These are phyloP conservation scores for Lithobates pipiens DNA, from an alignment of 2,797 vertebrate genomes.

Conservation along the genomic window DNA sequence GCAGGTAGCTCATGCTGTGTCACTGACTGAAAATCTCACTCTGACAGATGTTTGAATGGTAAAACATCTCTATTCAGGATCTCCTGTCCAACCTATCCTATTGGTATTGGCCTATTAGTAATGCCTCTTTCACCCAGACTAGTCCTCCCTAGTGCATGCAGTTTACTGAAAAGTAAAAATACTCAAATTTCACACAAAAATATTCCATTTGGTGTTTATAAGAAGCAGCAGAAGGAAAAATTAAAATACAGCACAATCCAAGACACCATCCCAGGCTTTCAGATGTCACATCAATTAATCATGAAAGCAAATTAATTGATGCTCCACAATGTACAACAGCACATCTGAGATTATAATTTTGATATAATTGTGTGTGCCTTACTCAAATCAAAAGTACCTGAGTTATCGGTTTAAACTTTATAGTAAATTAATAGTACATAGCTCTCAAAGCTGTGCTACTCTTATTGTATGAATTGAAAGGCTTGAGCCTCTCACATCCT, in stretches of 20 bases:
- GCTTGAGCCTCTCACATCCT: constrained; percentile 80
- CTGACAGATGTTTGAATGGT: no score
- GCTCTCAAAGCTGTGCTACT: constrained; percentile 70
- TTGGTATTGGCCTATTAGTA: no score
- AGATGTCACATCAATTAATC: constrained; percentile 24
- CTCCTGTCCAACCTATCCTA: no score
- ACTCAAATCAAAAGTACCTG: constrained; percentile 40
- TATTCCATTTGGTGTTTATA: background rate
- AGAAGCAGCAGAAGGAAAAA: background rate
- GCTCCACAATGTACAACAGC: constrained; percentile 8
- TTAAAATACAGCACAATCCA: constrained; percentile 9
- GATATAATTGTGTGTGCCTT: constrained; percentile 23
- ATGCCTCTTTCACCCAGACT: no score
- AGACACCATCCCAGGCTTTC: constrained; percentile 8
- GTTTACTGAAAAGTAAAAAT: background rate
- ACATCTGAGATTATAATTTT: constrained; percentile 19
- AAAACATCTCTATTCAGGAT: no score
- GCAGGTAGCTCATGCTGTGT: no score
- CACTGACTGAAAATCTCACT: no score
- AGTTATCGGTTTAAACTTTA: constrained; percentile 65
- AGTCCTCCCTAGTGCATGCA: no score
- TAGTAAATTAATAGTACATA: constrained; percentile 67
- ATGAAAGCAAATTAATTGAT: constrained; percentile 40
- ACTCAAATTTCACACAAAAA: background rate
- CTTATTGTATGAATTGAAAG: constrained; percentile 80